Evolutionary conservation across 2,113 vertebrate species (phyloP).

Genomic region (Oreochromis niloticus): DNA sequence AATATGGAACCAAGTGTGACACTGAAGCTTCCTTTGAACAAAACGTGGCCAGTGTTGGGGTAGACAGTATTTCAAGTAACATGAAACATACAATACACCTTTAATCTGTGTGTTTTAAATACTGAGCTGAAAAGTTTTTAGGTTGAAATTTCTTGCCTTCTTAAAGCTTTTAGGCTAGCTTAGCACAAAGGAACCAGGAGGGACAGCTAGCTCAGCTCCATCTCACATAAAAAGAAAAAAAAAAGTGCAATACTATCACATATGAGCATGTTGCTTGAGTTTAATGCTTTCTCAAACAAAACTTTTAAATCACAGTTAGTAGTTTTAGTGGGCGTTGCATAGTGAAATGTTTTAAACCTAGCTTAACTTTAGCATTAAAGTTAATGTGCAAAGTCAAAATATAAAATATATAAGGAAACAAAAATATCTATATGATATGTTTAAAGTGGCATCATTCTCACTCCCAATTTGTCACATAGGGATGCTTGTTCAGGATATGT

Average conservation of each 20-base stretch:
- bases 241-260: background rate
- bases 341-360: background rate
- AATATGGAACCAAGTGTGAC: background rate
- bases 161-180: background rate
- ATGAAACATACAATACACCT: background rate
- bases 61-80: background rate
- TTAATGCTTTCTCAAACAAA: background rate
- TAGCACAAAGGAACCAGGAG: background rate
- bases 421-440: background rate
- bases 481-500: background rate
- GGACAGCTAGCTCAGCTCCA: background rate
- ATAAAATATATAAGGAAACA: background rate
- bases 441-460: background rate
- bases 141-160: background rate
- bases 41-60: background rate
- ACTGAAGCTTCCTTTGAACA: background rate
- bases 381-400: background rate
- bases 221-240: background rate
- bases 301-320: background rate
- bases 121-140: background rate
- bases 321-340: background rate
- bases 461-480: background rate
- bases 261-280: background rate
- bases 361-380: background rate
- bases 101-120: background rate